Evolutionary conservation across 2,888 invertebrate species (phyloP).

Genomic region (Margaritifera margaritifera): DNA sequence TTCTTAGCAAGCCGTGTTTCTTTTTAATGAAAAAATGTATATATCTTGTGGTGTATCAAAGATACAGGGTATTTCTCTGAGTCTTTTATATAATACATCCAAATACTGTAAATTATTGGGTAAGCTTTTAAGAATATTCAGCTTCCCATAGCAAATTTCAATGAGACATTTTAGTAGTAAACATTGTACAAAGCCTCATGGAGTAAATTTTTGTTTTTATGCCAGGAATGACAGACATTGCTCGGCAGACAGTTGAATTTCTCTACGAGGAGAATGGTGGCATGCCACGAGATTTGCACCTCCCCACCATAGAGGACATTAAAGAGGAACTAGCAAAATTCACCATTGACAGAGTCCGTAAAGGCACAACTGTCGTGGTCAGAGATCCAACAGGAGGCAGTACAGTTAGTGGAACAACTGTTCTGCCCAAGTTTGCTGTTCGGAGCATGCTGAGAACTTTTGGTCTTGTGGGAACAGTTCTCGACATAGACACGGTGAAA

Average conservation of each 20-base stretch:
- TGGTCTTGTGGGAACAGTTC: constrained; percentile 71
- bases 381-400: constrained; percentile 52
- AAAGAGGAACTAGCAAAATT: constrained; percentile 72
- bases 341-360: constrained; percentile 70
- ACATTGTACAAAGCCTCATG: too few relatives aligned
- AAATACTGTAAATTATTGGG: too few relatives aligned
- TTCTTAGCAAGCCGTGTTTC: too few relatives aligned
- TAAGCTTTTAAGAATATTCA: too few relatives aligned
- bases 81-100: too few relatives aligned
- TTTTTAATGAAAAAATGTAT: too few relatives aligned
- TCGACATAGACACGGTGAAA: constrained; percentile 70
- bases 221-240: constrained; percentile 73
- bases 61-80: too few relatives aligned
- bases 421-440: constrained; percentile 71
- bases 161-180: too few relatives aligned
- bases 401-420: constrained; percentile 46
- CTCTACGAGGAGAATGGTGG: constrained; percentile 73
- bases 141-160: too few relatives aligned
- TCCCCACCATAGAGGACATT: constrained; percentile 73
- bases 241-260: constrained; percentile 73
- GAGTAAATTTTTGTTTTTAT: background rate
- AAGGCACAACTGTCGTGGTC: constrained; percentile 71
- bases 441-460: constrained; percentile 71
- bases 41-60: too few relatives aligned
- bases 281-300: constrained; percentile 72